Percentiles rank a stretch among this genome's conserved stretches.
These are phyloP conservation scores for Eudasyphora cyanicolor DNA, from an alignment of 2,888 invertebrate species.

Conservation along the genomic window DNA sequence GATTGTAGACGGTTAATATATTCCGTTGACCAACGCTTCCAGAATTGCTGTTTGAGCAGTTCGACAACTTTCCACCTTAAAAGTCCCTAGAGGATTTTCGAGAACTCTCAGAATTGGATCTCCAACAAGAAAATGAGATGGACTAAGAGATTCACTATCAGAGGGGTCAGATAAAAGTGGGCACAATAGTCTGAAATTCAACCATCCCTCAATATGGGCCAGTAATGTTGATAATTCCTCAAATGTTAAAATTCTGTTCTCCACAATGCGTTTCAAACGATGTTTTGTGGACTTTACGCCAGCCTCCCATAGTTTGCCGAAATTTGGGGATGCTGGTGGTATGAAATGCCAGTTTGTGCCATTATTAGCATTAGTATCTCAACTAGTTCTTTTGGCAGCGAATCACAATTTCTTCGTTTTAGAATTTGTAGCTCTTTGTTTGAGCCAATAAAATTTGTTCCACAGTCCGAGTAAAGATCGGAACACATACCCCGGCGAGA, in stretches of 20 bases:
- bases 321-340: too few relatives aligned
- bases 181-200: constrained; percentile 41
- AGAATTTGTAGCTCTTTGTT: neutral
- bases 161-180: constrained; percentile 38
- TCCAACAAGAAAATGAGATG: constrained; percentile 37
- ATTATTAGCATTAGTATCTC: constrained; percentile 4
- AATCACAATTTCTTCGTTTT: neutral
- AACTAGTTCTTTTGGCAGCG: neutral
- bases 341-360: constrained; percentile 40
- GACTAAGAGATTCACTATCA: constrained; percentile 27
- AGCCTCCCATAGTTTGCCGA: constrained; percentile 20
- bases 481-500: neutral
- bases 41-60: too few relatives aligned
- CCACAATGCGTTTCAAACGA: too few relatives aligned
- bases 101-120: constrained; percentile 3
- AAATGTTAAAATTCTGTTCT: neutral
- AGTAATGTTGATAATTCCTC: constrained; percentile 33
- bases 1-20: neutral
- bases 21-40: neutral
- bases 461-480: neutral
- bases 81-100: too few relatives aligned
- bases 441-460: too few relatives aligned
- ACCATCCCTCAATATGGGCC: constrained; percentile 36
- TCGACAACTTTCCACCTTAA: too few relatives aligned
- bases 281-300: constrained; percentile 26